A percentile compares a stretch with the other conserved stretches of the same genome.
phyloP scores from a whole-genome alignment of 2,113 vertebrate genomes.

The Anthoscopus minutus region DNA sequence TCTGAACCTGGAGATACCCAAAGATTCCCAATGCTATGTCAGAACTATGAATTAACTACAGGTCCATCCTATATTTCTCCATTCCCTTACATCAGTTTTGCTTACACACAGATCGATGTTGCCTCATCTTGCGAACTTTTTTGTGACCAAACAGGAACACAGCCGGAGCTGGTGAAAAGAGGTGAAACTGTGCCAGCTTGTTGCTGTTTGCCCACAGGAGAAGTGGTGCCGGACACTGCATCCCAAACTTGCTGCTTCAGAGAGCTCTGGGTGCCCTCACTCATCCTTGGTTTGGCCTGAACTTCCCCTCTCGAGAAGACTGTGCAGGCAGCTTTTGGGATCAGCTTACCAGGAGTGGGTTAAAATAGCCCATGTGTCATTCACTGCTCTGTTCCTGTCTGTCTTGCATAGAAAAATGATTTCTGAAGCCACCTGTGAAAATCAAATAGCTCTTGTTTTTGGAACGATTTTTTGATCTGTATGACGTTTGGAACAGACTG shows the following conservation, averaged over 20 bases:
- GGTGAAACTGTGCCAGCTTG: neutral
- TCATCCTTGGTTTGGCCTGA: neutral
- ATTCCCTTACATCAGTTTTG: neutral
- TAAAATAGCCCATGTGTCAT: accelerated
- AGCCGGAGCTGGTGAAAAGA: neutral
- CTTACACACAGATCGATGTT: accelerated
- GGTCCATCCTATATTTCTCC: neutral
- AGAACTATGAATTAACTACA: neutral
- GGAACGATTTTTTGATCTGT: neutral
- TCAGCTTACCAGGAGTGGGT: neutral
- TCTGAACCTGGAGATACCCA: neutral
- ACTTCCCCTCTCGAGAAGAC: neutral
- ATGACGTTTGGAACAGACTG: neutral
- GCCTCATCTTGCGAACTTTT: neutral
- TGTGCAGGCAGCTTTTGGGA: neutral
- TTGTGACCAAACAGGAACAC: neutral
- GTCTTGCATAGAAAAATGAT: neutral
- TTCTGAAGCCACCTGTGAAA: neutral
- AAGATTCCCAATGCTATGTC: too few relatives aligned
- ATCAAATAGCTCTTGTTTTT: neutral
- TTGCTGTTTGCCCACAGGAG: neutral
- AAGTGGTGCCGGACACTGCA: neutral
- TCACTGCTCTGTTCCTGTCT: neutral
- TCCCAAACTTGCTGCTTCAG: neutral
- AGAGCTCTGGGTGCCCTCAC: neutral